Evolutionary conservation across 2,888 invertebrate species (phyloP), one percentile per base, ranked within the genome.

Genomic region (Erynnis tages): DNA sequence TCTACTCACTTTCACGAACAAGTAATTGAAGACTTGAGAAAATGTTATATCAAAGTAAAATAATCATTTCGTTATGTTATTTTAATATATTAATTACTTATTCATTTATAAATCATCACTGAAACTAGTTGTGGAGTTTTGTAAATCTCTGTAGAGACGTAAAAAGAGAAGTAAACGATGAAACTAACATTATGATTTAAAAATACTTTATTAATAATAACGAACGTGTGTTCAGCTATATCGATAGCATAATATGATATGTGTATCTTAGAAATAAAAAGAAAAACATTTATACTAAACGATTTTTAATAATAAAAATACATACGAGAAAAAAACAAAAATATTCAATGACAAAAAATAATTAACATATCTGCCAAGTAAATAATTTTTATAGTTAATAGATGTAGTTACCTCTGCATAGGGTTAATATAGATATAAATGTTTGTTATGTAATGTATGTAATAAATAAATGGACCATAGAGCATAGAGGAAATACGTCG

Each of bases 351-450:
- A 34, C 30, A 41, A 23, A 57, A 60, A 66, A 65, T 60, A 61
- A 66, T 59, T 65, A 63, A 76, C 76, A 76, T 76, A 76, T 76
- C 76, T 73, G 76, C 76, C 75, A 75, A 74, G 58, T 68, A 66
- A 66, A 63, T 62, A 65, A 66, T 76, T 74, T 47, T 73, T 49
- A 59, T 72, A 73, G 70, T 69, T 67, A 48, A 57, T 71, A 73
- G 69, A 59, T 49, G 67, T 79, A 79, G 79, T 76, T 78, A 76
- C 79, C 78, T 70, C 45, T 68, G 63, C 55, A 56, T 61, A 60
- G 55, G 62, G 55, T 58, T 63, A 65, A 66, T 60, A 58, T 63
- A 56, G 54, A 38, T 49, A 44, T 25, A 37, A 49, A 50, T 25
- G 37, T 44, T 52, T 54, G 53, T 57, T 53, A 56, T 53, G 35